Evolutionary conservation across 2,113 vertebrate genomes (phyloP).

Genomic region (Apodemus speciosus): DNA sequence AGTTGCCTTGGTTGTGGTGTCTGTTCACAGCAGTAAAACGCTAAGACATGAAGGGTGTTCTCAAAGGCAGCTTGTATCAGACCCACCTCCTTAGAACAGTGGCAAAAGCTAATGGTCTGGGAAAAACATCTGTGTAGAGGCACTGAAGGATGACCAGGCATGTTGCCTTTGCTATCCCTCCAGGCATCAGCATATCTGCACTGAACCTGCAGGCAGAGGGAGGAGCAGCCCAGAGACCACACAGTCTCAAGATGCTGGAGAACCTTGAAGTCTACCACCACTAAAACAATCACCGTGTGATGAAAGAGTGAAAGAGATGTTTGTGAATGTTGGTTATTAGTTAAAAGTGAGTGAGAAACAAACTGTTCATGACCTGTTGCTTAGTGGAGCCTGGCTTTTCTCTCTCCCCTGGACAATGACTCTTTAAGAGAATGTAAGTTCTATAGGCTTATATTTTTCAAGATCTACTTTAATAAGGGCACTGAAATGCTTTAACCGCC

Average conservation of each 20-base stretch:
- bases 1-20: too few species aligned
- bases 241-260: not conserved
- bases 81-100: not conserved
- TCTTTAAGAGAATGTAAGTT: not conserved
- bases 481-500: too few species aligned
- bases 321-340: not conserved
- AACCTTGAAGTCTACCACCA: not conserved
- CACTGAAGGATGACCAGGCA: not conserved
- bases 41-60: not conserved
- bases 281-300: not conserved
- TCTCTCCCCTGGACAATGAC: not conserved
- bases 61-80: not conserved
- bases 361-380: not conserved
- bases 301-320: not conserved
- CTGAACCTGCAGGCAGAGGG: too few species aligned
- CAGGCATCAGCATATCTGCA: not conserved
- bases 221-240: not conserved
- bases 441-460: too few species aligned
- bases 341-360: not conserved
- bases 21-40: too few species aligned
- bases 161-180: fast-evolving
- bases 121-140: not conserved
- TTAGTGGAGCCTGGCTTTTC: not conserved
- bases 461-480: too few species aligned
- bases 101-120: too few species aligned